Evolutionary conservation across 2,113 vertebrate species (phyloP).

Genomic region (Isurus oxyrinchus): DNA sequence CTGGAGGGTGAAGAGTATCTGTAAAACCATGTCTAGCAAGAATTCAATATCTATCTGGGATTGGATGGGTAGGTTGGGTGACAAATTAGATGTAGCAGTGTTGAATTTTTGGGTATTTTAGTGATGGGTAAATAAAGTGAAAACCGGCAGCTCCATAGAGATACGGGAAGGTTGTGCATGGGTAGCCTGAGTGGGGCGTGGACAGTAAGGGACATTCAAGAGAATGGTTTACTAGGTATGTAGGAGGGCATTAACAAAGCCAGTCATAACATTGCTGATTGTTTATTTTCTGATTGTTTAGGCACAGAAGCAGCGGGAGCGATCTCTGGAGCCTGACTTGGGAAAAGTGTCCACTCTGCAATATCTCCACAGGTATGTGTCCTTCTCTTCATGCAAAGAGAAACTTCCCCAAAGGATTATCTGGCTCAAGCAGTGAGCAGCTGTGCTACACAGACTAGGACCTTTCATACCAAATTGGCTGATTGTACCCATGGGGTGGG

Average conservation of each 20-base stretch:
- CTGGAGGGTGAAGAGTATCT: not conserved
- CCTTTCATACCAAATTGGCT: not conserved
- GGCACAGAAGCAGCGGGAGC: constrained; percentile 81
- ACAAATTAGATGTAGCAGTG: not conserved
- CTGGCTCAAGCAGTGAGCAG: not conserved
- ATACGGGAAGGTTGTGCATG: not conserved
- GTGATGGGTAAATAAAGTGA: not conserved
- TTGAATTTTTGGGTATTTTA: not conserved
- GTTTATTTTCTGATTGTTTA: constrained; percentile 34
- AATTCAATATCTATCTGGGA: not conserved
- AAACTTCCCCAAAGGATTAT: not conserved
- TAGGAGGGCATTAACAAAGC: not conserved
- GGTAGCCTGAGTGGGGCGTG: not conserved
- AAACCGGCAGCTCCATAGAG: not conserved
- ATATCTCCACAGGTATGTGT: constrained; percentile 84
- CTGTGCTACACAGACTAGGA: not conserved
- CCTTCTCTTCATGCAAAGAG: not conserved
- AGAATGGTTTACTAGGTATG: not conserved
- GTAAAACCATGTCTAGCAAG: not conserved
- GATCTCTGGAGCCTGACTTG: constrained; percentile 67
- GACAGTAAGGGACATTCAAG: not conserved
- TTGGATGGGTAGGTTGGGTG: not conserved
- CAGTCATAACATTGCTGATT: not conserved
- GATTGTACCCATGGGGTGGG: not conserved
- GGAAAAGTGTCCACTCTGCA: constrained; percentile 91